Percentiles rank a stretch among this genome's conserved stretches.
Conservation (phyloP, 2,113 vertebrate species). For the Pachypanchax playfairii region DNA sequence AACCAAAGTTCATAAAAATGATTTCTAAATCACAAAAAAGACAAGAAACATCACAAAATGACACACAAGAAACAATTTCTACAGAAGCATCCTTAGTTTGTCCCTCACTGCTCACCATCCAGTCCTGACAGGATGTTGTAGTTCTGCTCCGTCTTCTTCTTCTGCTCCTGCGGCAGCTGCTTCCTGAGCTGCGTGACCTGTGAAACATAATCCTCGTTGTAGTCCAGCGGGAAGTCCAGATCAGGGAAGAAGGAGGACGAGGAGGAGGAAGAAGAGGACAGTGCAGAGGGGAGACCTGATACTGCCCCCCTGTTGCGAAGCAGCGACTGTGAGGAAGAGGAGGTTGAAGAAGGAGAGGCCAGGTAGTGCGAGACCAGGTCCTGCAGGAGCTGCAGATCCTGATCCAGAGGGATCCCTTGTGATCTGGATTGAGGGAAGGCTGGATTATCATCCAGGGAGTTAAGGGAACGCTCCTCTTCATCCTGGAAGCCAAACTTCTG, state of each 20-base stretch:
- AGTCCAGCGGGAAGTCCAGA: constrained; percentile 78
- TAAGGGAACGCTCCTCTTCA: constrained; percentile 78
- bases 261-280: too few relatives aligned
- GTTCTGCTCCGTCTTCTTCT: constrained; percentile 61
- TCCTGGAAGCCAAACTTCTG: constrained; percentile 86
- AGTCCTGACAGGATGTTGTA: constrained; percentile 54
- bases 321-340: constrained; percentile 73
- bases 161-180: constrained; percentile 54
- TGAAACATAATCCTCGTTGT: constrained; percentile 73
- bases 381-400: constrained; percentile 86
- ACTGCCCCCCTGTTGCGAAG: constrained; percentile 55
- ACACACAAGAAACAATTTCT: too few relatives aligned
- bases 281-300: constrained; percentile 75
- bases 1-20: too few relatives aligned
- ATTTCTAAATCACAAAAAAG: too few relatives aligned
- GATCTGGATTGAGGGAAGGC: constrained; percentile 72
- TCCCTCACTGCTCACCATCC: constrained; percentile 59
- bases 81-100: neutral
- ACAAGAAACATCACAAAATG: neutral
- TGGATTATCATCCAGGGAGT: constrained; percentile 65
- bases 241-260: constrained; percentile 69
- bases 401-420: constrained; percentile 65
- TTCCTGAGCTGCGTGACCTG: constrained; percentile 60
- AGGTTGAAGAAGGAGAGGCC: constrained; percentile 81
- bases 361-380: constrained; percentile 85